These are phyloP conservation scores for Phoebastria nigripes DNA, from an alignment of 2,797 vertebrate species.

Conservation along the genomic window DNA sequence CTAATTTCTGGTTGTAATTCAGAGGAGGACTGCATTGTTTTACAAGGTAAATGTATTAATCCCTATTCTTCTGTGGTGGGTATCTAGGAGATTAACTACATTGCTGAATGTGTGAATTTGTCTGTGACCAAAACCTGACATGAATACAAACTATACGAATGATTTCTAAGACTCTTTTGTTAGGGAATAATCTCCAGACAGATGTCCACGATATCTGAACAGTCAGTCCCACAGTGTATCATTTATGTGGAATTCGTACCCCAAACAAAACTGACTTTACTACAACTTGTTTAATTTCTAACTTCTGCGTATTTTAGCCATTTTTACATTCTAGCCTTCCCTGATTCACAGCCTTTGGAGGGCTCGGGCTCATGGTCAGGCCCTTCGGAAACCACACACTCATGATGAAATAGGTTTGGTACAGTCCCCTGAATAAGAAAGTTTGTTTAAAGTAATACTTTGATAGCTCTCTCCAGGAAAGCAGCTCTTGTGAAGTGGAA, in stretches of 20 bases:
- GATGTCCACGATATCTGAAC: not conserved
- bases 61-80: slow-evolving; percentile 63
- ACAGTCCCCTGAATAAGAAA: not conserved
- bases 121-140: slow-evolving; percentile 67
- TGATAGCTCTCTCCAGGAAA: not conserved
- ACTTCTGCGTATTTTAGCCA: not conserved
- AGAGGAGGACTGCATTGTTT: slow-evolving; percentile 68
- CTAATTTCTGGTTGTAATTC: slow-evolving; percentile 71
- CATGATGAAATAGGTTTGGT: not conserved
- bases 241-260: slow-evolving; percentile 8
- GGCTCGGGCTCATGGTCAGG: not conserved
- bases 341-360: not conserved
- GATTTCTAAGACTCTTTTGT: slow-evolving; percentile 58
- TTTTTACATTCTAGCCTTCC: not conserved
- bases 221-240: not conserved
- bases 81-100: slow-evolving; percentile 69
- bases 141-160: slow-evolving; percentile 66
- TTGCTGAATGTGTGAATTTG: slow-evolving; percentile 71
- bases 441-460: not conserved
- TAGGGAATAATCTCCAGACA: slow-evolving; percentile 33
- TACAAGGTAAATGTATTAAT: slow-evolving; percentile 74
- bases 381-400: not conserved
- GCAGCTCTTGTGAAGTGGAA: not conserved
- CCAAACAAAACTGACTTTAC: not conserved
- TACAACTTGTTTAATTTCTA: not conserved